A percentile compares a stretch with the other conserved stretches of the same genome.
Conservation (phyloP, 37 sponge, comb jelly and placozoan genomes). For the Halisarca cf. caerulea region DNA sequence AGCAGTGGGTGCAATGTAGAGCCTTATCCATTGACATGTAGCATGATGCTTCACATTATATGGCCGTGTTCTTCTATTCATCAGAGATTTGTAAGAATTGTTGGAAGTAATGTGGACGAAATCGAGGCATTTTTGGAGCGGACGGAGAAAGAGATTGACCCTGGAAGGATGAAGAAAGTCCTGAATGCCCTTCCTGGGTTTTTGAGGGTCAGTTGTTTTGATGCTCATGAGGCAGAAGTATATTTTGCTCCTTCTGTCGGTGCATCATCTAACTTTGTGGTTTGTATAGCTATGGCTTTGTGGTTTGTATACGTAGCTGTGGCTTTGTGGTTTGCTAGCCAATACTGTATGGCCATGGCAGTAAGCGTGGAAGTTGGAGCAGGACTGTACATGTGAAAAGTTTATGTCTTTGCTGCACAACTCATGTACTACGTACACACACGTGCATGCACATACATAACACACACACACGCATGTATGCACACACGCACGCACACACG, state of each 20-base stretch:
- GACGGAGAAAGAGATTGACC: conserved; percentile 70
- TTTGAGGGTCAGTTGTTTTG: neutral
- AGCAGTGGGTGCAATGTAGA: neutral
- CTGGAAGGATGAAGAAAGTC: conserved; percentile 64
- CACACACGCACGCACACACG: neutral
- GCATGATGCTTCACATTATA: no score
- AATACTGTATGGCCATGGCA: no score
- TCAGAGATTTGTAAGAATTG: conserved; percentile 66
- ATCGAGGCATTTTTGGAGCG: conserved; percentile 52
- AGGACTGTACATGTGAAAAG: no score
- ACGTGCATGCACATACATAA: neutral
- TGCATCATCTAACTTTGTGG: no score
- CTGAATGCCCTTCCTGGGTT: conserved; percentile 45
- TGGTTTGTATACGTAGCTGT: no score
- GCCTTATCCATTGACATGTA: no score
- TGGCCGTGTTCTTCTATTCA: neutral
- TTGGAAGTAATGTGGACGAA: conserved; percentile 43
- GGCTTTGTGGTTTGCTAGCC: no score
- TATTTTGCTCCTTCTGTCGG: no score
- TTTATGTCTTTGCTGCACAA: no score
- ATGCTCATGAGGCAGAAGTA: no score
- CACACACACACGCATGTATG: neutral
- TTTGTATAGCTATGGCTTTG: no score
- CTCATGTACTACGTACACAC: neutral
- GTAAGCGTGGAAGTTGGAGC: no score